A percentile compares a stretch with the other conserved stretches of the same genome.
Evolutionary conservation across 1,140 invertebrate genomes (phyloP).

Genomic region (Stegodyphus dumicola): DNA sequence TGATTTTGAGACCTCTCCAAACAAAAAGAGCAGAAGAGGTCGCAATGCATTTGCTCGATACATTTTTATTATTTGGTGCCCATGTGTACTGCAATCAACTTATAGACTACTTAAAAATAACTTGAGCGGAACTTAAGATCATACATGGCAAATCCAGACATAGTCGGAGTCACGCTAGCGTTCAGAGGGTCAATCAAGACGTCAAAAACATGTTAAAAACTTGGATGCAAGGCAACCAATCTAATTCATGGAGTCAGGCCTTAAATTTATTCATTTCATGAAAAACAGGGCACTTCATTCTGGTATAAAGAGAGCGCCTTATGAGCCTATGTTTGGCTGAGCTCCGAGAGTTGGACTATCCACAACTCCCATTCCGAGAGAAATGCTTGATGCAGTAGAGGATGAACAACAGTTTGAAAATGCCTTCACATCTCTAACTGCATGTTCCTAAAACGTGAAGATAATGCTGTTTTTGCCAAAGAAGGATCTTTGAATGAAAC

Average conservation of each 20-base stretch:
- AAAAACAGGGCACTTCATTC: no score
- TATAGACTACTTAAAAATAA: background rate
- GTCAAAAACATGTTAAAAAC: conserved; percentile 4
- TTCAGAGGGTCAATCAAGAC: background rate
- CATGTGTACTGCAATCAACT: conserved; percentile 9
- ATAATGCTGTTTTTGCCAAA: background rate
- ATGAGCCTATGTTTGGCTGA: no score
- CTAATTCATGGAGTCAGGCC: background rate
- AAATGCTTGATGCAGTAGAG: no score
- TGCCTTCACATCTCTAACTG: no score
- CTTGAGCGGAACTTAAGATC: conserved; percentile 1
- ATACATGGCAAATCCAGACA: background rate
- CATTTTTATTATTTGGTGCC: background rate
- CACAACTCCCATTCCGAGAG: no score
- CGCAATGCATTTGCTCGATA: background rate
- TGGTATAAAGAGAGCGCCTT: no score
- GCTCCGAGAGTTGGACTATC: no score
- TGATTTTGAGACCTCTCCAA: background rate
- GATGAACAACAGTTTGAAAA: no score
- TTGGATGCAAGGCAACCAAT: conserved; percentile 20
- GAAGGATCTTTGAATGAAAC: conserved; percentile 12
- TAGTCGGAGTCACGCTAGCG: background rate
- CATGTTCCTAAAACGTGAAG: background rate
- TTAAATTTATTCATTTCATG: conserved; percentile 59
- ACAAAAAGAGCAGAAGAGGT: conserved; percentile 1